These are phyloP conservation scores for Oligia latruncula DNA, from an alignment of 2,888 invertebrate genomes.

Conservation along the genomic window DNA sequence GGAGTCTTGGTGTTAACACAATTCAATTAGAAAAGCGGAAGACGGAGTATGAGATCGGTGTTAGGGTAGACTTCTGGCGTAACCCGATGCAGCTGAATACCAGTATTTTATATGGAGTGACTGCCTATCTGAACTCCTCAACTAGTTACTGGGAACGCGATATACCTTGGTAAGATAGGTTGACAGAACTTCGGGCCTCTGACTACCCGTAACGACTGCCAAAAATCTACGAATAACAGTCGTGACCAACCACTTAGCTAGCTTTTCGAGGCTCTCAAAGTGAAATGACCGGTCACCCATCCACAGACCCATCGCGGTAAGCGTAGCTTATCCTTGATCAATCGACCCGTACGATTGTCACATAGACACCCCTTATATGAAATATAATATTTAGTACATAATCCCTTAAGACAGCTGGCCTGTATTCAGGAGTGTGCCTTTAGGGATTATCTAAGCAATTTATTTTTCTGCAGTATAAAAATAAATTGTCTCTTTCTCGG, in stretches of 20 bases:
- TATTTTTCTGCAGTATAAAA: constrained; percentile 35
- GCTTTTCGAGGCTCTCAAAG: not conserved
- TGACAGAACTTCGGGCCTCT: not conserved
- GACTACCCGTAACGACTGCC: too few relatives aligned
- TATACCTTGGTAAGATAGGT: not conserved
- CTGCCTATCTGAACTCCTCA: too few relatives aligned
- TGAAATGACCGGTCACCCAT: not conserved
- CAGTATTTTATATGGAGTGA: not conserved
- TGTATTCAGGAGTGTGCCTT: constrained; percentile 26
- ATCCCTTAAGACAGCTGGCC: constrained; percentile 31
- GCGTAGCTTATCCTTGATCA: constrained; percentile 1
- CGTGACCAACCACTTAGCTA: not conserved
- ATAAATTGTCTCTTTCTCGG: constrained; percentile 4
- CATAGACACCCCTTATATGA: constrained; percentile 28
- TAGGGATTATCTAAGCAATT: constrained; percentile 41
- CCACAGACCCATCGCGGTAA: not conserved
- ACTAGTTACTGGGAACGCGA: not conserved
- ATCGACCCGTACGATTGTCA: not conserved
- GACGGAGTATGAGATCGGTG: constrained; percentile 16
- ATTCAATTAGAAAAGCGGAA: constrained; percentile 17
- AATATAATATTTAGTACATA: constrained; percentile 33
- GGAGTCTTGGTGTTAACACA: constrained; percentile 25
- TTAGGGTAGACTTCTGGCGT: too few relatives aligned
- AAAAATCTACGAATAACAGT: not conserved
- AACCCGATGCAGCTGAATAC: not conserved